phyloP scores from a whole-genome alignment of 2,888 invertebrate genomes.

The Drosophila seclusa region DNA sequence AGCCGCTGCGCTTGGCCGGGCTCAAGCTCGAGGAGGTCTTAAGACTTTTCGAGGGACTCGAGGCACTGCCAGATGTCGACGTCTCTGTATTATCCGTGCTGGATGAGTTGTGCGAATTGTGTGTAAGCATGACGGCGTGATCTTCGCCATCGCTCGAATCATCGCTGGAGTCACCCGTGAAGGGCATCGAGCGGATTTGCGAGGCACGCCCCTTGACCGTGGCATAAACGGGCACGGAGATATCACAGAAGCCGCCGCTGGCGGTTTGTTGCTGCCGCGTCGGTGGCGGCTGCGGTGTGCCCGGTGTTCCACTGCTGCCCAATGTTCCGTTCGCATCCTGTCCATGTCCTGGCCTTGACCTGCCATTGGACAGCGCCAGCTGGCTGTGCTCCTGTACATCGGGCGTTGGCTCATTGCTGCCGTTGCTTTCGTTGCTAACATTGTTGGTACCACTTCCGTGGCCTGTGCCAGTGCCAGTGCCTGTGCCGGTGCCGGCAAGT shows the following conservation, averaged over 20 bases:
- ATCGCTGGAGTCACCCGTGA: constrained; percentile 97
- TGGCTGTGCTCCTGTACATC: constrained; percentile 59
- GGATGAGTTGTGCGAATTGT: constrained; percentile 85
- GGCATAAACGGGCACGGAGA: constrained; percentile 97
- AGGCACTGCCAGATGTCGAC: constrained; percentile 88
- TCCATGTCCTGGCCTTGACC: constrained; percentile 42
- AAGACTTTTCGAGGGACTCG: constrained; percentile 93
- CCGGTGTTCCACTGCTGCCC: constrained; percentile 66
- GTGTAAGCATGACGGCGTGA: constrained; percentile 85
- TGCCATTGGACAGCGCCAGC: constrained; percentile 70
- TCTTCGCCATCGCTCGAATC: constrained; percentile 97
- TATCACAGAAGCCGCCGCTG: constrained; percentile 94
- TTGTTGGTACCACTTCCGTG: constrained; percentile 35
- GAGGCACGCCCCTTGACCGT: constrained; percentile 98
- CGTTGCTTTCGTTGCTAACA: constrained; percentile 50
- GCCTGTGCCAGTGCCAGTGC: constrained; percentile 14
- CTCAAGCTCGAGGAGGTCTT: constrained; percentile 94
- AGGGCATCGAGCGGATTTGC: constrained; percentile 97
- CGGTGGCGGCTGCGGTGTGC: constrained; percentile 82
- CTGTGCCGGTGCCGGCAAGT: constrained; percentile 84
- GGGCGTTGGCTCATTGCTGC: constrained; percentile 57
- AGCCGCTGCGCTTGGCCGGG: constrained; percentile 93
- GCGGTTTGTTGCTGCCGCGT: constrained; percentile 85
- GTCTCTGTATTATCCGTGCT: constrained; percentile 87
- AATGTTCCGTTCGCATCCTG: constrained; percentile 81